Evolutionary conservation across 2,888 invertebrate species (phyloP).

Genomic region (Scrobipalpa costella): DNA sequence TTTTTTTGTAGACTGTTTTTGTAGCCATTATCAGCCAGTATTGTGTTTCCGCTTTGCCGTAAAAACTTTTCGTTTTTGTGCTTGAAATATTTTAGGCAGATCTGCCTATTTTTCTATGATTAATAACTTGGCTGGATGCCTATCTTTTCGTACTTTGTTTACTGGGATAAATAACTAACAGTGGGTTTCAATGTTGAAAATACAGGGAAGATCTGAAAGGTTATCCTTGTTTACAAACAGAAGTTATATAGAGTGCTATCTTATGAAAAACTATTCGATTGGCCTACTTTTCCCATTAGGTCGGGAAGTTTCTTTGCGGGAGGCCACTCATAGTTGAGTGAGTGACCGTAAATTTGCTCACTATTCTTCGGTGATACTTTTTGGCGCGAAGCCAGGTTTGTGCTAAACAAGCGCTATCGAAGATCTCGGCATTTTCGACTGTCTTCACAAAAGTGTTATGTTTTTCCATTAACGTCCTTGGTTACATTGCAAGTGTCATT

Average conservation of each 20-base stretch:
- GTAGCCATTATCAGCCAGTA: constrained; percentile 10
- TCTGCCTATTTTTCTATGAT: neutral
- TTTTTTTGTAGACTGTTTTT: neutral
- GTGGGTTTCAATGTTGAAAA: neutral
- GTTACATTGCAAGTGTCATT: neutral
- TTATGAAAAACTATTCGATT: constrained; percentile 29
- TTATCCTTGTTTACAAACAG: constrained; percentile 25
- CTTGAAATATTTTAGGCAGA: neutral
- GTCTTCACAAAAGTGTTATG: neutral
- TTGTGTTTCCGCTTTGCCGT: neutral
- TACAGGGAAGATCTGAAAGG: neutral
- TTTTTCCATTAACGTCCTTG: constrained; percentile 9
- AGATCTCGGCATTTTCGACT: neutral
- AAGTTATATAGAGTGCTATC: constrained; percentile 19
- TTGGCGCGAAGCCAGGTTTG: constrained; percentile 45
- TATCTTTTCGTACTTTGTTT: constrained; percentile 1
- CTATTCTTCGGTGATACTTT: constrained; percentile 46
- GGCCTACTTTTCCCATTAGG: constrained; percentile 39
- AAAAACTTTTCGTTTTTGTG: neutral
- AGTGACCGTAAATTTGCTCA: constrained; percentile 47
- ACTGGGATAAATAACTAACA: neutral
- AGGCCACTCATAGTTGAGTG: constrained; percentile 31
- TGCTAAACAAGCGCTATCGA: constrained; percentile 24
- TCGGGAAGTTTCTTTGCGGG: constrained; percentile 29
- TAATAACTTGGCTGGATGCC: constrained; percentile 11